A percentile compares a stretch with the other conserved stretches of the same genome.
phyloP scores from a whole-genome alignment of 2,888 invertebrate genomes.

The Drepana falcataria region DNA sequence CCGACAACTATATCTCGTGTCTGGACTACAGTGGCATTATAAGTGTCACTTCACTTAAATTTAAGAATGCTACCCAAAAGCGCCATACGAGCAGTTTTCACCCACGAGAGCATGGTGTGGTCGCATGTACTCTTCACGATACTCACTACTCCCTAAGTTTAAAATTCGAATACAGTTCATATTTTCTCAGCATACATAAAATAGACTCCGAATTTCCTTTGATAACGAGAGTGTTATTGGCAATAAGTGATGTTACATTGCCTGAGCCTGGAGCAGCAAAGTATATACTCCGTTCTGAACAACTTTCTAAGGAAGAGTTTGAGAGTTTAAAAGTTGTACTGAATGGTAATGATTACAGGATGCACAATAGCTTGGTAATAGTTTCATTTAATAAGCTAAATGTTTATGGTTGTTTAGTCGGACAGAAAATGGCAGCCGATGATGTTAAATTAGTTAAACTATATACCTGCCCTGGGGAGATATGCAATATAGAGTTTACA shows the following conservation, averaged over 20 bases:
- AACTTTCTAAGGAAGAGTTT: conserved; percentile 17
- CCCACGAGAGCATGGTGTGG: conserved; percentile 29
- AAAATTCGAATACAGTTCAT: conserved; percentile 31
- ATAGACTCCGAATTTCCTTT: conserved; percentile 38
- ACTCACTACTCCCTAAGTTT: conserved; percentile 35
- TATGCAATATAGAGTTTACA: conserved; percentile 39
- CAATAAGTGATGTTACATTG: conserved; percentile 16
- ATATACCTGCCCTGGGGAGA: conserved; percentile 48
- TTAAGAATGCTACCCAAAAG: conserved; percentile 44
- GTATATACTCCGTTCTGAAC: conserved; percentile 23
- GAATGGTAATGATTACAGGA: conserved; percentile 12
- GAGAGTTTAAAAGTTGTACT: conserved; percentile 24
- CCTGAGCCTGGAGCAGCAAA: conserved; percentile 20
- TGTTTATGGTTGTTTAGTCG: conserved; percentile 40
- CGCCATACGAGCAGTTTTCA: conserved; percentile 38
- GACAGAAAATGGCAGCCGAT: conserved; percentile 21
- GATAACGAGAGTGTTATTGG: conserved; percentile 25
- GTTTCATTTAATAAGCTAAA: conserved; percentile 41
- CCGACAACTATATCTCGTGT: conserved; percentile 46
- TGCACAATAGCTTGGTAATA: conserved; percentile 24
- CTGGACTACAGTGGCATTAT: conserved; percentile 46
- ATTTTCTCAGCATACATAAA: conserved; percentile 38
- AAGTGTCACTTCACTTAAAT: conserved; percentile 45
- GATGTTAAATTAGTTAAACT: conserved; percentile 34
- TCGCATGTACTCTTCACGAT: conserved; percentile 20